Evolutionary conservation across 2,113 vertebrate genomes (phyloP), one percentile per base, ranked within the genome.

Genomic region (Micronycteris hirsuta): DNA sequence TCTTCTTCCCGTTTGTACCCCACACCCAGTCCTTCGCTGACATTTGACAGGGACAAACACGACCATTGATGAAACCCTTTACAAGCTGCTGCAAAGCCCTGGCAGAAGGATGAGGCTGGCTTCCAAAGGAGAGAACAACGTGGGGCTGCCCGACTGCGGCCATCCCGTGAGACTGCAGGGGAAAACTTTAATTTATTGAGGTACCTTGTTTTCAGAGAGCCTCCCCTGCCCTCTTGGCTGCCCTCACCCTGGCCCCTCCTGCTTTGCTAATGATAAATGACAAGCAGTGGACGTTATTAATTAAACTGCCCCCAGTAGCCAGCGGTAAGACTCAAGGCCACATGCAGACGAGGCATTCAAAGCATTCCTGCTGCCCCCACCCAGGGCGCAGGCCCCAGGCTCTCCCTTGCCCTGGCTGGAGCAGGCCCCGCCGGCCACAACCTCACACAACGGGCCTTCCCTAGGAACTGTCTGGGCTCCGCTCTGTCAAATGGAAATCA

Each of bases 401-500:
- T 98, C 98, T 98, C 98, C 98, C 98, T 98, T 98, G 98, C 98
- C 97, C 95, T 93, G 95, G 92, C 97, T 97, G 98, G 97, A 96
- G 95, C 77, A 86, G 85, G 65, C 89, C 56, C 67, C 74, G 54
- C 92, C 47, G 82, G 95, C 97, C 58, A 24, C 93, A 93, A 96
- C 97, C 95, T 96, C 5, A 33, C 20, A 68, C 93, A n/a, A 81
- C 38, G 76, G 97, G 94, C 96, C 97, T 97, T 98, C 98, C 98
- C 97, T 98, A 96, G 98, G 97, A 98, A 97, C 98, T 96, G 97
- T 97, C 96, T 96, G 96, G 95, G 94, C 89, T 97, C 92, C 63
- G 82, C 96, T 98, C 97, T 96, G 86, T 98, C 97, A 98, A 98
- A 99, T 98, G 98, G 98, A 97, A 98, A 98, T 97, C 95, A 95